These are phyloP conservation scores for Odontomachus brunneus DNA, from an alignment of 1,140 invertebrate species.

Conservation along the genomic window DNA sequence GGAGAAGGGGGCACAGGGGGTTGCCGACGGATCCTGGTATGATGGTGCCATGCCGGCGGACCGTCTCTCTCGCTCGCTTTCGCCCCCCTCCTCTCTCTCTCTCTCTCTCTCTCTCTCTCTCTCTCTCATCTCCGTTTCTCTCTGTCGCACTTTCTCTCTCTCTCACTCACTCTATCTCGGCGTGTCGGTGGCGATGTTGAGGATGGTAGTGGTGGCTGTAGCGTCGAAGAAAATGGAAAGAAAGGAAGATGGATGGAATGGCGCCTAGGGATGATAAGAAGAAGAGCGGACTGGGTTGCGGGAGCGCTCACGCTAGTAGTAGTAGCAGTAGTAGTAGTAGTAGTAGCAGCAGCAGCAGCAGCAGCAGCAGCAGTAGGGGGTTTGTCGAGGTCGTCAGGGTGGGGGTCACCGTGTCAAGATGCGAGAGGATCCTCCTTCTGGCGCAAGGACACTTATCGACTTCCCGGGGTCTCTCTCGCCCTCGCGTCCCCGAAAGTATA, in stretches of 20 bases:
- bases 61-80: slow-evolving; percentile 58
- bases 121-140: not conserved
- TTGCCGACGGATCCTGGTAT: slow-evolving; percentile 68
- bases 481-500: slow-evolving; percentile 63
- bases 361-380: slow-evolving; percentile 42
- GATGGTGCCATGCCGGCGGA: slow-evolving; percentile 71
- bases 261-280: slow-evolving; percentile 77
- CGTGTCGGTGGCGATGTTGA: slow-evolving; percentile 28
- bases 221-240: slow-evolving; percentile 84
- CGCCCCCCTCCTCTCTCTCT: slow-evolving; percentile 4
- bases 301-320: not conserved
- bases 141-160: not conserved
- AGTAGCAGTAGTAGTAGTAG: not conserved
- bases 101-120: slow-evolving; percentile 47
- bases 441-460: slow-evolving; percentile 75
- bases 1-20: slow-evolving; percentile 22
- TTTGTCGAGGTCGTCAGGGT: slow-evolving; percentile 60
- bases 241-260: slow-evolving; percentile 84
- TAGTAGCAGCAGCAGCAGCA: slow-evolving; percentile 13
- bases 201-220: slow-evolving; percentile 60
- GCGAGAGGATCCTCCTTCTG: slow-evolving; percentile 73
- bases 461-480: slow-evolving; percentile 66
- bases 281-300: slow-evolving; percentile 62
- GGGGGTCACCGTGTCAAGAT: slow-evolving; percentile 77
- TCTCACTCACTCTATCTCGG: not conserved